These are phyloP conservation scores for Agrochola lychnidis DNA, from an alignment of 2,888 invertebrate genomes.

Conservation along the genomic window DNA sequence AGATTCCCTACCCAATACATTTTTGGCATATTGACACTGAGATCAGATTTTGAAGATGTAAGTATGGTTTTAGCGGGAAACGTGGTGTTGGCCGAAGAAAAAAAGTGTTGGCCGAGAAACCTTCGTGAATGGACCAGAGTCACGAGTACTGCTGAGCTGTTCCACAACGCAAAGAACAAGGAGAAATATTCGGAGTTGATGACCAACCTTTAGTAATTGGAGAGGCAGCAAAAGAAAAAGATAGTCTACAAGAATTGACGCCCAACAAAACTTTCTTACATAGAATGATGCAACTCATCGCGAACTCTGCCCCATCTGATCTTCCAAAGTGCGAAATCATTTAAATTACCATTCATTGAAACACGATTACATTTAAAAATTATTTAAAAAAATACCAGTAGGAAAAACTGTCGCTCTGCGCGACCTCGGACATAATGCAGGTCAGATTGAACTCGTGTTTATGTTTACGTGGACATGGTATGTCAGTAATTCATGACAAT, in stretches of 20 bases:
- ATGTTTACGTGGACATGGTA: slow-evolving; percentile 67
- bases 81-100: background rate
- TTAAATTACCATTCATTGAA: slow-evolving; percentile 69
- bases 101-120: background rate
- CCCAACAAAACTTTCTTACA: slow-evolving; percentile 72
- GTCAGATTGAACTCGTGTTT: slow-evolving; percentile 45
- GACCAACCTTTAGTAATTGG: background rate
- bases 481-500: slow-evolving; percentile 69
- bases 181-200: background rate
- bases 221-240: background rate
- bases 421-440: slow-evolving; percentile 44
- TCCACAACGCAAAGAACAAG: background rate
- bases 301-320: slow-evolving; percentile 82
- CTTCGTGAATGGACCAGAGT: background rate
- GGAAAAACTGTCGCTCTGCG: slow-evolving; percentile 28
- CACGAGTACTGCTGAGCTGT: background rate
- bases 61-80: background rate
- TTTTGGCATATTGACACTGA: background rate
- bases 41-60: background rate
- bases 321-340: slow-evolving; percentile 83
- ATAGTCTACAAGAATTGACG: background rate
- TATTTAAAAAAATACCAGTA: slow-evolving; percentile 2
- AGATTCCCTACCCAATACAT: background rate
- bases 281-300: slow-evolving; percentile 75
- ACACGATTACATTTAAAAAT: slow-evolving; percentile 37